A percentile compares a stretch with the other conserved stretches of the same genome.
Evolutionary conservation across 2,888 invertebrate species (phyloP).

Genomic region (Torymus aiolomorphi): DNA sequence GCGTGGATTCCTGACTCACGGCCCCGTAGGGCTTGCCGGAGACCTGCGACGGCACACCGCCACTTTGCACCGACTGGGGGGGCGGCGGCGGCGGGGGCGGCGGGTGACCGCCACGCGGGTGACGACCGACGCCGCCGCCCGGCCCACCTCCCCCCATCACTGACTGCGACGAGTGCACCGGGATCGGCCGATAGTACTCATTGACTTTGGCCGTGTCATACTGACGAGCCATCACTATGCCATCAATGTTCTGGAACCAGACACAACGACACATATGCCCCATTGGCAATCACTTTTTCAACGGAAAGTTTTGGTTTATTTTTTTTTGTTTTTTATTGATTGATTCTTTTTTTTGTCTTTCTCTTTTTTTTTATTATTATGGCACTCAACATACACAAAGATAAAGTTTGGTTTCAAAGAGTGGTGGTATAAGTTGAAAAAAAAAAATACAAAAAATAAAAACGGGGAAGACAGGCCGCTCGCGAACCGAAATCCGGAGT

Average conservation of each 20-base stretch:
- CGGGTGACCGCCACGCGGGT: conserved; percentile 3
- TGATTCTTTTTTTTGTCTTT: conserved; percentile 8
- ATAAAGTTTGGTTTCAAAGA: too few relatives aligned
- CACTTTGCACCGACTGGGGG: neutral
- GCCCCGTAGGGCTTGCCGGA: conserved; percentile 40
- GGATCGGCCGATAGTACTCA: conserved; percentile 74
- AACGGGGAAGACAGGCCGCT: neutral
- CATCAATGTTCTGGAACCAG: conserved; percentile 76
- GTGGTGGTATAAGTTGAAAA: neutral
- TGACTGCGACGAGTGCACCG: conserved; percentile 50
- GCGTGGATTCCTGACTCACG: conserved; percentile 59
- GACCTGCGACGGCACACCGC: conserved; percentile 29
- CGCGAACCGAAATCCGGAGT: conserved; percentile 29
- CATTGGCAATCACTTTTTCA: conserved; percentile 71
- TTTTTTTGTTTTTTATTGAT: conserved; percentile 17
- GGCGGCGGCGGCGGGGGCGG: too few relatives aligned
- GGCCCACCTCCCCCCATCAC: too few relatives aligned
- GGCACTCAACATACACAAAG: conserved; percentile 34
- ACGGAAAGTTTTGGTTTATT: conserved; percentile 56
- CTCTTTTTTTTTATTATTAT: neutral
- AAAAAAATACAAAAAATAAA: conserved; percentile 1
- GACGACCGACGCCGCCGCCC: conserved; percentile 29
- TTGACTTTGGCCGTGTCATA: conserved; percentile 73
- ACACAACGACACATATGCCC: conserved; percentile 69
- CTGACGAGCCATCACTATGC: conserved; percentile 75